A percentile compares a stretch with the other conserved stretches of the same genome.
These are phyloP conservation scores for Amorpha juglandis DNA, from an alignment of 2,888 invertebrate genomes.

Conservation along the genomic window DNA sequence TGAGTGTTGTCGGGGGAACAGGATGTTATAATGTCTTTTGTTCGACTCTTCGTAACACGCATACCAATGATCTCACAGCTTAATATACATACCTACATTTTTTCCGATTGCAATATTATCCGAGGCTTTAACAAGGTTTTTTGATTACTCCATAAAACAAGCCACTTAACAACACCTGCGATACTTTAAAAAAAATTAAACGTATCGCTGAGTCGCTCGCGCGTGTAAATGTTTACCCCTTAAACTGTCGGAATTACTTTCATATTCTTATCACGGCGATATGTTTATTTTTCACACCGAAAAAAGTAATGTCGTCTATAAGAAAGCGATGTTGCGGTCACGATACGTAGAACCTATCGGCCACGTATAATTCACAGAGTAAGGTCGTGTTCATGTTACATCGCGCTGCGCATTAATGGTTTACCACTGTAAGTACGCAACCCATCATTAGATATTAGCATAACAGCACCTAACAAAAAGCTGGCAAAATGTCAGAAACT, in stretches of 20 bases:
- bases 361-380: conserved; percentile 17
- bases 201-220: conserved; percentile 48
- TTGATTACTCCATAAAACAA: conserved; percentile 58
- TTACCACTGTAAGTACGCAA: conserved; percentile 53
- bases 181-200: conserved; percentile 51
- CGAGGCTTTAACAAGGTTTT: conserved; percentile 52
- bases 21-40: conserved; percentile 83
- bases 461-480: conserved; percentile 69
- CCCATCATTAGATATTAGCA: conserved; percentile 68
- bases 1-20: conserved; percentile 73
- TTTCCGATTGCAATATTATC: conserved; percentile 58
- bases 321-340: conserved; percentile 17
- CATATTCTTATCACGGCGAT: conserved; percentile 1
- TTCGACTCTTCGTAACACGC: conserved; percentile 72
- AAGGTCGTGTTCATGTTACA: conserved; percentile 28
- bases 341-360: conserved; percentile 11
- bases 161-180: conserved; percentile 56
- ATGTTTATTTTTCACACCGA: conserved; percentile 21
- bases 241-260: conserved; percentile 22
- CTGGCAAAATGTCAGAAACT: conserved; percentile 66
- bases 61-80: conserved; percentile 74
- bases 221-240: conserved; percentile 49
- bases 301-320: conserved; percentile 3
- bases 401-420: conserved; percentile 39
- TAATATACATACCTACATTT: conserved; percentile 59